A percentile compares a stretch with the other conserved stretches of the same genome.
Evolutionary conservation across 2,888 invertebrate species (phyloP).

Genomic region (Cerceris rybyensis): DNA sequence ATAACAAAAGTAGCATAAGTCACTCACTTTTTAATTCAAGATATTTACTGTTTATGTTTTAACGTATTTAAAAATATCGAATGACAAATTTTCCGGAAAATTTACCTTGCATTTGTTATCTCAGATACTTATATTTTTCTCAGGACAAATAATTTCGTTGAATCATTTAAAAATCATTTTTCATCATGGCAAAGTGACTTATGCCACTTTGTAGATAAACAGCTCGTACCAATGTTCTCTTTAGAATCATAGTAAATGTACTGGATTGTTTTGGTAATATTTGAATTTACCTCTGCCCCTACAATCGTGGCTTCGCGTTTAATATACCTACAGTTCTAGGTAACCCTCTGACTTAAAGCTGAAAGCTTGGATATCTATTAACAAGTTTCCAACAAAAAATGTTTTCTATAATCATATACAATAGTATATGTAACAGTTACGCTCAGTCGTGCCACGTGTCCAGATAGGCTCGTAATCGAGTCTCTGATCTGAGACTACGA

Average conservation of each 20-base stretch:
- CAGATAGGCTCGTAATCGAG: constrained; percentile 57
- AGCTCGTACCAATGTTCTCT: neutral
- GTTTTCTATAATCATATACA: constrained; percentile 78
- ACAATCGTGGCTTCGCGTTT: constrained; percentile 45
- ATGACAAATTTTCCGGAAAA: constrained; percentile 15
- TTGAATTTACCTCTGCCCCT: constrained; percentile 32
- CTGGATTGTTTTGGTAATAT: constrained; percentile 15
- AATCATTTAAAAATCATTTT: no score
- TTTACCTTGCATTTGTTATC: constrained; percentile 7
- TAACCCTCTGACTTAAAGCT: constrained; percentile 70
- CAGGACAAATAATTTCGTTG: no score
- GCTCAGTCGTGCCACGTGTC: constrained; percentile 78
- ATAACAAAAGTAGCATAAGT: no score
- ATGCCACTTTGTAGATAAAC: no score
- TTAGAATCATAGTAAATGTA: constrained; percentile 19
- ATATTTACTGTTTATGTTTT: neutral
- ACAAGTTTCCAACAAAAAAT: constrained; percentile 72
- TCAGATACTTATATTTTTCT: neutral
- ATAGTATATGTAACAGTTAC: constrained; percentile 81
- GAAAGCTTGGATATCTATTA: constrained; percentile 75
- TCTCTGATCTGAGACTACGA: constrained; percentile 65
- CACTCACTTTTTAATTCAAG: no score
- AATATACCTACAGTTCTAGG: constrained; percentile 61
- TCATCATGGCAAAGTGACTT: no score
- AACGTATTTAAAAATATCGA: constrained; percentile 22